Percentiles rank a stretch among this genome's conserved stretches.
phyloP scores from a whole-genome alignment of 2,888 invertebrate species.

The Dromius quadrimaculatus region DNA sequence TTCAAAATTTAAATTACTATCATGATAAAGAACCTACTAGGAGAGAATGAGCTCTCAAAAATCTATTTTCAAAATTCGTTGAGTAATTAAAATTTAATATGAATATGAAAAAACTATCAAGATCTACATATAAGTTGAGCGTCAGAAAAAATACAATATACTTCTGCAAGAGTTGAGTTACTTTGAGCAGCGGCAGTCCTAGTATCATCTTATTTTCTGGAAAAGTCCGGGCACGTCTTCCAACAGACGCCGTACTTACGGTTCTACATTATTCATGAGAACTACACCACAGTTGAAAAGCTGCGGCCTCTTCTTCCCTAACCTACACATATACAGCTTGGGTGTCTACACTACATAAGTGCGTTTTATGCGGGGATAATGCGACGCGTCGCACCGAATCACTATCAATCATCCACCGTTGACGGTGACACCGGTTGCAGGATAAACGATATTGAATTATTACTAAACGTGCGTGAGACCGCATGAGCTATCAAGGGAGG shows the following conservation, averaged over 20 bases:
- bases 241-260: slow-evolving; percentile 33
- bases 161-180: too few species aligned
- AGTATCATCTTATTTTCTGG: too few species aligned
- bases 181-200: too few species aligned
- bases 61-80: too few species aligned
- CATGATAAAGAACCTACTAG: too few species aligned
- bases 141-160: too few species aligned
- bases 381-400: slow-evolving; percentile 14
- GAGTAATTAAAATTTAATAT: too few species aligned
- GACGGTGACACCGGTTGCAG: slow-evolving; percentile 47
- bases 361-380: slow-evolving; percentile 48
- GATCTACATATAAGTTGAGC: too few species aligned
- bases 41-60: too few species aligned
- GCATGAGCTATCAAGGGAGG: not conserved
- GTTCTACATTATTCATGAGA: slow-evolving; percentile 67
- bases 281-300: slow-evolving; percentile 60
- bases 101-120: too few species aligned
- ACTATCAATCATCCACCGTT: slow-evolving; percentile 47
- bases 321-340: not conserved
- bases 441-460: slow-evolving; percentile 53
- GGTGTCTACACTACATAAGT: slow-evolving; percentile 21
- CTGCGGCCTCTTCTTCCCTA: slow-evolving; percentile 22
- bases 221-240: slow-evolving; percentile 35
- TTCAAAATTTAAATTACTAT: too few species aligned
- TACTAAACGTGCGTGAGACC: slow-evolving; percentile 44